Evolutionary conservation across 2,888 invertebrate species (phyloP).

Genomic region (Polietes domitor): DNA sequence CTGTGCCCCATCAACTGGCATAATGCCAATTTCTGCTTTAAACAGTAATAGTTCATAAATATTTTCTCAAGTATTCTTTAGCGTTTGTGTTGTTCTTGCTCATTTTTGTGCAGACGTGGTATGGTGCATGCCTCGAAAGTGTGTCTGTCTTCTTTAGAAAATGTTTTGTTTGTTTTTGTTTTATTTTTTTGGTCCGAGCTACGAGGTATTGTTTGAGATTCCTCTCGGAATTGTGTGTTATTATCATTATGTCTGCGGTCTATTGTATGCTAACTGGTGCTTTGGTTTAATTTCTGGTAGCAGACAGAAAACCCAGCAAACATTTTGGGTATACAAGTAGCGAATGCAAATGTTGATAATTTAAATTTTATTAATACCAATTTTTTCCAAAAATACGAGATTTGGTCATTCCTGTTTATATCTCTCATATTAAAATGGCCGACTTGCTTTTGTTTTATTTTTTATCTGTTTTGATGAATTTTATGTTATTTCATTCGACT

Average conservation of each 20-base stretch:
- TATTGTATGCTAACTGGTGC: slow-evolving; percentile 56
- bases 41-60: slow-evolving; percentile 53
- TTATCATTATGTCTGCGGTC: slow-evolving; percentile 44
- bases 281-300: background rate
- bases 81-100: slow-evolving; percentile 35
- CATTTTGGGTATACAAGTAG: too few relatives aligned
- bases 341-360: too few relatives aligned
- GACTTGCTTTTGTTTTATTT: too few relatives aligned
- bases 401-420: too few relatives aligned
- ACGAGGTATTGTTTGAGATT: slow-evolving; percentile 6
- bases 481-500: too few relatives aligned
- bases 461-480: too few relatives aligned
- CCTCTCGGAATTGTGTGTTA: slow-evolving; percentile 23
- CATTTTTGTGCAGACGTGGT: slow-evolving; percentile 1
- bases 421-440: too few relatives aligned
- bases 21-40: slow-evolving; percentile 48
- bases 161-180: slow-evolving; percentile 50
- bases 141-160: slow-evolving; percentile 48
- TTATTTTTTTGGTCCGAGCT: too few relatives aligned
- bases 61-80: slow-evolving; percentile 42
- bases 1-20: slow-evolving; percentile 43
- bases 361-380: too few relatives aligned
- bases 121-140: slow-evolving; percentile 6
- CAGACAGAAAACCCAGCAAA: background rate
- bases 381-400: too few relatives aligned